A percentile compares a stretch with the other conserved stretches of the same genome.
Conservation (phyloP, 2,797 vertebrate species). For the Dallia pectoralis region DNA sequence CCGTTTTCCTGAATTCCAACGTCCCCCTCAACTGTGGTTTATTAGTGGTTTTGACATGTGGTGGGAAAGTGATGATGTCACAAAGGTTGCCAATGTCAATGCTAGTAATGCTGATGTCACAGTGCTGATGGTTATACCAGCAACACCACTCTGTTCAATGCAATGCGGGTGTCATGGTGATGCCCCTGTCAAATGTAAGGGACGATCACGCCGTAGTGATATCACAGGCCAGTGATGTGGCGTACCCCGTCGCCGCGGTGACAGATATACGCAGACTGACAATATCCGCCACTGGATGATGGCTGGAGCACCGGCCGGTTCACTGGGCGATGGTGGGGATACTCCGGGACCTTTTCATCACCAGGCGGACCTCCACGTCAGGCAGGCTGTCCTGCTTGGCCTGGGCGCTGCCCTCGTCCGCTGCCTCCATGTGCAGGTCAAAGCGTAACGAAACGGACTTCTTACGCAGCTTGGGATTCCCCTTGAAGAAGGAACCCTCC, state of each 20-base stretch:
- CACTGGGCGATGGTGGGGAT: slow-evolving; percentile 88
- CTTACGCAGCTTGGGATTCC: slow-evolving; percentile 93
- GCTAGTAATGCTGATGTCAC: slow-evolving; percentile 3
- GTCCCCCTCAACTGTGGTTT: background rate
- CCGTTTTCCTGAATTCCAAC: background rate
- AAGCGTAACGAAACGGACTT: slow-evolving; percentile 96
- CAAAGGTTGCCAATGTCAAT: background rate
- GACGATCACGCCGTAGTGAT: background rate
- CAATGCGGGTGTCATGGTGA: background rate
- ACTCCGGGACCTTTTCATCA: slow-evolving; percentile 94
- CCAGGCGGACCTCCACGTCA: slow-evolving; percentile 91
- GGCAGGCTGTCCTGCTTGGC: slow-evolving; percentile 83
- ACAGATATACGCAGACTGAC: no score
- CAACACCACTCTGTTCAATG: background rate
- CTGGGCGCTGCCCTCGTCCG: slow-evolving; percentile 84
- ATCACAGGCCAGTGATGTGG: background rate
- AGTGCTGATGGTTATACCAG: background rate
- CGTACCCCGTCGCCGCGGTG: background rate
- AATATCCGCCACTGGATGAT: no score
- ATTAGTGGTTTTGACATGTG: background rate
- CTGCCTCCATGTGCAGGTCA: slow-evolving; percentile 90
- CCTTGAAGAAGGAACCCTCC: slow-evolving; percentile 98
- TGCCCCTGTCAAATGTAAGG: background rate
- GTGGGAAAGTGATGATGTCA: background rate
- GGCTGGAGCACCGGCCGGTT: slow-evolving; percentile 4